phyloP scores from a whole-genome alignment of 30 jellyfish, hydroid and myxozoan genomes.

The Pseudorhiza aurosa region DNA sequence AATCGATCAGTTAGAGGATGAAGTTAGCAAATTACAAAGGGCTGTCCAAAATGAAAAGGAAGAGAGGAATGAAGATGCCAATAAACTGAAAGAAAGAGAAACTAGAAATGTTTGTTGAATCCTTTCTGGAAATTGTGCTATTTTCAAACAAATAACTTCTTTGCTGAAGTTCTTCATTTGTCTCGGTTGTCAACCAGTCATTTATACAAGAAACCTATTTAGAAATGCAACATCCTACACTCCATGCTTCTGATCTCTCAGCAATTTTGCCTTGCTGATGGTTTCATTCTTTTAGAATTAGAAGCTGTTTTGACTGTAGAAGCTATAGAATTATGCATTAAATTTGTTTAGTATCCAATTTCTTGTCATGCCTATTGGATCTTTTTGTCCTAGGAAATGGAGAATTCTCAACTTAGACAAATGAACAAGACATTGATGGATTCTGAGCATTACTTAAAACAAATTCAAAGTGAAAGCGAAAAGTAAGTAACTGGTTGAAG shows the following conservation, averaged over 20 bases:
- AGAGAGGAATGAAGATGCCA: not conserved
- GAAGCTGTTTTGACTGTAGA: too few species aligned
- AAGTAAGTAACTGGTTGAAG: not conserved
- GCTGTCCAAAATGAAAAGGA: not conserved
- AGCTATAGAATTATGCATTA: too few species aligned
- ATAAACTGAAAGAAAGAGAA: not conserved
- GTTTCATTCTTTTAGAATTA: too few species aligned
- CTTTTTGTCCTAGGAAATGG: slow-evolving; percentile 3
- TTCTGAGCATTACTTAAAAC: slow-evolving; percentile 1
- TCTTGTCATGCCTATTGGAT: too few species aligned
- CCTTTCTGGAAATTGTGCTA: not conserved
- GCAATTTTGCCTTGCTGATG: too few species aligned
- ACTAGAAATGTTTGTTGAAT: not conserved
- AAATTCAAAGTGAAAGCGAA: slow-evolving; percentile 1
- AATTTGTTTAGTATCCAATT: too few species aligned
- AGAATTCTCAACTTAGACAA: not conserved
- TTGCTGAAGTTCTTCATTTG: too few species aligned
- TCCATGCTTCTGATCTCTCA: too few species aligned
- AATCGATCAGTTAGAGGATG: slow-evolving; percentile 12
- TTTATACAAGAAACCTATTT: too few species aligned
- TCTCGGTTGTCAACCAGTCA: too few species aligned
- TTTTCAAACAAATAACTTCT: too few species aligned
- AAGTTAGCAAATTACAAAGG: not conserved
- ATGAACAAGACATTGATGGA: slow-evolving; percentile 13
- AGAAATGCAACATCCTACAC: too few species aligned